Conservation (phyloP, 2,888 invertebrate genomes). For the Cantharis nigra region DNA sequence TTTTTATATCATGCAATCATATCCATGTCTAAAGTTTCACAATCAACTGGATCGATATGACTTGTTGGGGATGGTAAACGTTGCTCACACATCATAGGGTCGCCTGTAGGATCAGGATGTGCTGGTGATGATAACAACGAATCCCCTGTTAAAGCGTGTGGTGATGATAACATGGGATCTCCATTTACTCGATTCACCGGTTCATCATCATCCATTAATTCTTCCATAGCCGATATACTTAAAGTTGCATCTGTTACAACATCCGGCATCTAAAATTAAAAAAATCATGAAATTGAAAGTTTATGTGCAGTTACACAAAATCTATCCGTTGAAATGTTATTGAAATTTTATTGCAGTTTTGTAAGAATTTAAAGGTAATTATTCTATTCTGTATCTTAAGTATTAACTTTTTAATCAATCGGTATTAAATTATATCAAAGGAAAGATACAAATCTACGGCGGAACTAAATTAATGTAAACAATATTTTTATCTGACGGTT, state of each 20-base stretch:
- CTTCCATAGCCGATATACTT: slow-evolving; percentile 67
- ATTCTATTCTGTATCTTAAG: background rate
- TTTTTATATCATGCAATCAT: slow-evolving; percentile 57
- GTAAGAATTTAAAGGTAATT: background rate
- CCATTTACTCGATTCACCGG: slow-evolving; percentile 51
- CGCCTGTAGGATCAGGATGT: slow-evolving; percentile 63
- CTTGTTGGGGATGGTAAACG: slow-evolving; percentile 55
- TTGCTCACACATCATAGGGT: slow-evolving; percentile 64
- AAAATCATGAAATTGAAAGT: background rate
- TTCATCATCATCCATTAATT: slow-evolving; percentile 59
- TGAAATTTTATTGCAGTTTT: background rate
- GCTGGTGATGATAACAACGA: slow-evolving; percentile 65
- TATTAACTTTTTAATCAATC: background rate
- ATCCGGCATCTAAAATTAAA: slow-evolving; percentile 59
- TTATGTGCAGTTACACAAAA: background rate
- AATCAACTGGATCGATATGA: slow-evolving; percentile 54
- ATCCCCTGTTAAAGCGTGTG: slow-evolving; percentile 63
- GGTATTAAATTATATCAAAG: background rate
- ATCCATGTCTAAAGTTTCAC: slow-evolving; percentile 61
- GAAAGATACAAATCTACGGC: background rate
- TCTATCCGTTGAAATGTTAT: background rate
- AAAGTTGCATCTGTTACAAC: slow-evolving; percentile 62
- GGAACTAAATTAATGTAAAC: background rate
- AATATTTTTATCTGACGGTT: background rate
- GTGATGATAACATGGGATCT: slow-evolving; percentile 58